Percentiles rank a stretch among this genome's conserved stretches.
phyloP scores from a whole-genome alignment of 2,797 vertebrate genomes.

The Odontamblyopus rebecca region DNA sequence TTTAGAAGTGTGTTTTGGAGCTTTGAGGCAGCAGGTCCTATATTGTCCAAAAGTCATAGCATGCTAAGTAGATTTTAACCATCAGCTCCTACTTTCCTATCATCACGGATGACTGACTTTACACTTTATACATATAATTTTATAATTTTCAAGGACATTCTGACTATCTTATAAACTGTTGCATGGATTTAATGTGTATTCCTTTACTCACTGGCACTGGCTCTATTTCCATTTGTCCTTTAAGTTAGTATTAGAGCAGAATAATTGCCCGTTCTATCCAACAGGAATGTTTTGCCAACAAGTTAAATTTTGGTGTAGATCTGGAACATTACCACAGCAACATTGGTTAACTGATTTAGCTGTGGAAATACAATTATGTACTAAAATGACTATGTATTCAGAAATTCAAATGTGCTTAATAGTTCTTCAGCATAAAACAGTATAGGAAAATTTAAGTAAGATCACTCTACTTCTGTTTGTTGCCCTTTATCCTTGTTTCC shows the following conservation, averaged over 20 bases:
- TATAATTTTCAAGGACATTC: slow-evolving; percentile 2
- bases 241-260: background rate
- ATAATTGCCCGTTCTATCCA: background rate
- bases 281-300: background rate
- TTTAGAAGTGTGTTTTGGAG: slow-evolving; percentile 40
- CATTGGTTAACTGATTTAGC: background rate
- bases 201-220: background rate
- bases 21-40: slow-evolving; percentile 23
- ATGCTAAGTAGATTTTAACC: slow-evolving; percentile 7
- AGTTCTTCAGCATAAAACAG: background rate
- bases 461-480: background rate
- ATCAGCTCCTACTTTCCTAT: slow-evolving; percentile 10
- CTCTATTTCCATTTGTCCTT: background rate
- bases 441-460: background rate
- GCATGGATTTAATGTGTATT: background rate
- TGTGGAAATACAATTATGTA: background rate
- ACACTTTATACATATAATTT: slow-evolving; percentile 7
- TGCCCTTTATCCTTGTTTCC: background rate
- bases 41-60: slow-evolving; percentile 34
- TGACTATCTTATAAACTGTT: slow-evolving; percentile 1
- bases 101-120: slow-evolving; percentile 5
- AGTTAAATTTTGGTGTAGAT: background rate
- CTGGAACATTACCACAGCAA: background rate
- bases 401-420: background rate
- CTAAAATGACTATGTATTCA: background rate